A percentile compares a stretch with the other conserved stretches of the same genome.
Conservation (phyloP, 2,888 invertebrate species). For the Antheraea assamensis region DNA sequence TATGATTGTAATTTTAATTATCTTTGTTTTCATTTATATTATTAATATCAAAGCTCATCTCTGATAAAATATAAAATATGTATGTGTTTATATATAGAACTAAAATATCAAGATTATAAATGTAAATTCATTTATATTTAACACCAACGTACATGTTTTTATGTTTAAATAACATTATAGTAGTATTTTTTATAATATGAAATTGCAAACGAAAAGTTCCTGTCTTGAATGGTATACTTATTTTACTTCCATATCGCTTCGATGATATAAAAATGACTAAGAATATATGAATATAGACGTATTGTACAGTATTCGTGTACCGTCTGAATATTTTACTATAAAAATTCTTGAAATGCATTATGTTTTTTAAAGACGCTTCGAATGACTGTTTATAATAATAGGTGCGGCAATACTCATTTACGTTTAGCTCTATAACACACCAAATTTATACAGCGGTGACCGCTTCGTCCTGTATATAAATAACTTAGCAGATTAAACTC, state of each 20-base stretch:
- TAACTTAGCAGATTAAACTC: neutral
- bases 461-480: slow-evolving; percentile 41
- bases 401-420: slow-evolving; percentile 39
- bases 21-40: too few relatives aligned
- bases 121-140: neutral
- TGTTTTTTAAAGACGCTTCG: slow-evolving; percentile 1
- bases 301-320: neutral
- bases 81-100: neutral
- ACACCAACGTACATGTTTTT: neutral
- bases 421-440: slow-evolving; percentile 40
- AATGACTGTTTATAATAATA: slow-evolving; percentile 30
- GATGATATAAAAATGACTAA: neutral
- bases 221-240: neutral
- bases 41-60: neutral
- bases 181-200: neutral
- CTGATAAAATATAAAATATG: neutral
- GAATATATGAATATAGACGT: neutral
- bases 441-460: slow-evolving; percentile 49
- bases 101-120: neutral
- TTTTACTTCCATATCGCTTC: neutral
- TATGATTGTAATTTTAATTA: too few relatives aligned
- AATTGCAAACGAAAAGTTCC: neutral
- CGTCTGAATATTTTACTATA: neutral
- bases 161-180: neutral
- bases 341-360: slow-evolving; percentile 11